A percentile compares a stretch with the other conserved stretches of the same genome.
These are phyloP conservation scores for Alviniconcha marisindica DNA, from an alignment of 1,140 invertebrate species.

Conservation along the genomic window DNA sequence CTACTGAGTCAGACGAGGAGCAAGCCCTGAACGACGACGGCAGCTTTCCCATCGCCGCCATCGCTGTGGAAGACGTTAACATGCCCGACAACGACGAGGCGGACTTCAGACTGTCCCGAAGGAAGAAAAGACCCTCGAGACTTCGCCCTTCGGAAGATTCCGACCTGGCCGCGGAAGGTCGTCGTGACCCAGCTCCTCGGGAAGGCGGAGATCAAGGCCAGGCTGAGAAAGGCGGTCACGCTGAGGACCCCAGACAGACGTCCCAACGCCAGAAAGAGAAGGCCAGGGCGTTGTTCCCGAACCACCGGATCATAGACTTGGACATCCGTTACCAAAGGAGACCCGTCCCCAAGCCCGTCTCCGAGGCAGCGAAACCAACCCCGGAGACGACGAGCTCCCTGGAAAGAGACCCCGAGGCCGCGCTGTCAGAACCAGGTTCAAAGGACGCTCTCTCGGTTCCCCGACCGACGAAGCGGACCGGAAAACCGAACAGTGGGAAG, in stretches of 20 bases:
- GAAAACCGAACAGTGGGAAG: no score
- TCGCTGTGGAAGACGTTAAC: not conserved
- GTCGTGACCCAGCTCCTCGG: not conserved
- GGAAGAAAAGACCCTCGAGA: not conserved
- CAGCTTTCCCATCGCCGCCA: not conserved
- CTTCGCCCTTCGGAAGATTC: not conserved
- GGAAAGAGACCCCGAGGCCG: not conserved
- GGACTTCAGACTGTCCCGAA: not conserved
- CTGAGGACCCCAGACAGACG: not conserved
- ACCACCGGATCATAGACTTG: not conserved
- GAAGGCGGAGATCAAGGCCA: not conserved
- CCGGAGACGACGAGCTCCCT: not conserved
- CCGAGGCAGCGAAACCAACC: not conserved
- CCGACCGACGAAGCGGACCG: no score
- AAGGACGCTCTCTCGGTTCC: no score
- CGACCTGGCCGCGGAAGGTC: not conserved
- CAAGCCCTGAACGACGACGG: not conserved
- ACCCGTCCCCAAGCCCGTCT: not conserved
- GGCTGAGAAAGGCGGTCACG: not conserved
- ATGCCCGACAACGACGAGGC: conserved; percentile 5
- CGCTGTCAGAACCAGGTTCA: not conserved
- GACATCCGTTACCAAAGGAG: not conserved
- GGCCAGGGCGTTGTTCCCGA: no score
- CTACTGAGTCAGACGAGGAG: not conserved
- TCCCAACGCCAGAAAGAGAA: no score